Evolutionary conservation across 2,797 vertebrate species (phyloP), one percentile per base, ranked within the genome.

Genomic region (Myotis myotis): DNA sequence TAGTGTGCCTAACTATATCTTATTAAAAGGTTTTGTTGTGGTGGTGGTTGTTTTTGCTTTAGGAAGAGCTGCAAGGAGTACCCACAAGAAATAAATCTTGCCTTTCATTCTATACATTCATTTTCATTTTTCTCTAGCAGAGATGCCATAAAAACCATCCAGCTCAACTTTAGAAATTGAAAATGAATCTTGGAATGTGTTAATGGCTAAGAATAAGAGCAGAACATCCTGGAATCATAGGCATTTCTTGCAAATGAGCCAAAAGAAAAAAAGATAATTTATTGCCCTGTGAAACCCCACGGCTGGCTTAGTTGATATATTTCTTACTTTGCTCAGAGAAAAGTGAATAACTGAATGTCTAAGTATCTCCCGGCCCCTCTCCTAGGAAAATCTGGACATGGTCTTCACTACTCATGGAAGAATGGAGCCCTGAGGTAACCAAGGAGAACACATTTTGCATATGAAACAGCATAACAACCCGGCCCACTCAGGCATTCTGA

Each of bases 61-160:
- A 87, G 36, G 23, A 91, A 80, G 72, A 94, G 85, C 25, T 83
- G 25, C 66, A 44, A 96, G 60, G 49, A 82, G 8, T 36, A 71
- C 30, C 15, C 57, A 33, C 60, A 83, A 66, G 62, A 68, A 80
- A 87, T 92, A 79, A 91, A 91, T 85, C 84, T 91, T 82, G 70
- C 82, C 83, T 96, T 96, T 95, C 62, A 66, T 68, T 96, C 66
- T 71, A 20, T 71, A n/a, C 8, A 71, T 60, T 91, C 38, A 64
- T 91, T 96, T 94, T 89, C 78, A 96, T 87, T 95, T 88, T 81
- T 89, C 71, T 94, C 66, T 74, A 93, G 51, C 72, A n/a, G 25
- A 62, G 49, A 86, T 36, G 33, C 47, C 91, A 94, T 91, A 94
- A 97, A 97, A 97, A 84, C 22, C 76, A 95, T 25, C 6, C 86